These are phyloP conservation scores for Parapsyche elsis DNA, from an alignment of 1,140 invertebrate genomes.

Conservation along the genomic window DNA sequence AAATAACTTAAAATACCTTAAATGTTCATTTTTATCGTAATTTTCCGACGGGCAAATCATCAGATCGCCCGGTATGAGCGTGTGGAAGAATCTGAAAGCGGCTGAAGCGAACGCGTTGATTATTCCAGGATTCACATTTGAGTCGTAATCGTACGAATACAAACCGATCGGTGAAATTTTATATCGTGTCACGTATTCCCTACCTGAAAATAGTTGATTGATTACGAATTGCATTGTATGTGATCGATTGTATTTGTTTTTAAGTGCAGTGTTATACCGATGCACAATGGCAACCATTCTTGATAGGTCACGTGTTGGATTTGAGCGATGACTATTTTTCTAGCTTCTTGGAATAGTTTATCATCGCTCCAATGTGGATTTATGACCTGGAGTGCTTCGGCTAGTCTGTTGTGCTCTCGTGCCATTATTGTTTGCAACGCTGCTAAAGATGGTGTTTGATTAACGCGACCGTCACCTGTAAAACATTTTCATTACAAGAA, in stretches of 20 bases:
- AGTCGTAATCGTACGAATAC: slow-evolving; percentile 71
- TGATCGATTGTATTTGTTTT: too few species aligned
- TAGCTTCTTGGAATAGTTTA: slow-evolving; percentile 79
- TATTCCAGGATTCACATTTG: slow-evolving; percentile 71
- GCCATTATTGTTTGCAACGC: slow-evolving; percentile 67
- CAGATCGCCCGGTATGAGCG: slow-evolving; percentile 66
- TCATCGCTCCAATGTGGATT: slow-evolving; percentile 82
- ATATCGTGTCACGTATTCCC: slow-evolving; percentile 67
- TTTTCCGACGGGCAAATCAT: slow-evolving; percentile 16
- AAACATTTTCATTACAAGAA: slow-evolving; percentile 50
- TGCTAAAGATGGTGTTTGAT: slow-evolving; percentile 79
- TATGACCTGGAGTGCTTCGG: slow-evolving; percentile 68
- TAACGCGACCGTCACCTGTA: slow-evolving; percentile 76
- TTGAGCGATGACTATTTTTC: slow-evolving; percentile 82
- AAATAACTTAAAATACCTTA: not conserved
- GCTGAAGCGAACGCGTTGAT: slow-evolving; percentile 74
- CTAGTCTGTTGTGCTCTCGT: slow-evolving; percentile 81
- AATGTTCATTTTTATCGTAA: not conserved
- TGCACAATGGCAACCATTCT: slow-evolving; percentile 73
- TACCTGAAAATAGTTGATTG: slow-evolving; percentile 62
- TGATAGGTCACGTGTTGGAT: slow-evolving; percentile 83
- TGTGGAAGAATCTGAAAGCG: slow-evolving; percentile 74
- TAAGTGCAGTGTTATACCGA: slow-evolving; percentile 62
- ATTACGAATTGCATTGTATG: not conserved
- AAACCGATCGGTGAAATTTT: slow-evolving; percentile 71